Conservation (phyloP, 2,888 invertebrate species). For the Drosophila melanosoma region DNA sequence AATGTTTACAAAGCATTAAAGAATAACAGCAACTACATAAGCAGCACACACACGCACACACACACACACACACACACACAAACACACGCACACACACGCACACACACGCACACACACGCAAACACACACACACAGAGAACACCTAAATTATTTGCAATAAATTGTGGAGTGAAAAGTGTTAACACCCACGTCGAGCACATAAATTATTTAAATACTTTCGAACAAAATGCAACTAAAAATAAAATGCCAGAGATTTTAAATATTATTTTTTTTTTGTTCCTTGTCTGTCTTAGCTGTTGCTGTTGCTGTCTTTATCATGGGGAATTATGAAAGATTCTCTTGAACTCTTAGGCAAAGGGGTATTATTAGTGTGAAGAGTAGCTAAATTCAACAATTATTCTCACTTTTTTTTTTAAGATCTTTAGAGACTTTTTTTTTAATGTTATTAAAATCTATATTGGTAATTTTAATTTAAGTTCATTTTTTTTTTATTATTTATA, state of each 20-base stretch:
- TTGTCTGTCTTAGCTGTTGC: constrained; percentile 4
- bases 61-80: constrained; percentile 4
- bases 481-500: background rate
- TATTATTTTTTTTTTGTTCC: constrained; percentile 1
- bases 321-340: constrained; percentile 47
- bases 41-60: constrained; percentile 16
- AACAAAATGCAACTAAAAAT: constrained; percentile 60
- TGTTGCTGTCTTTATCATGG: constrained; percentile 4
- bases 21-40: constrained; percentile 34
- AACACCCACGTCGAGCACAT: constrained; percentile 74
- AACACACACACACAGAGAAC: constrained; percentile 3
- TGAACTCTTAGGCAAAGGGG: background rate
- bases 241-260: constrained; percentile 48
- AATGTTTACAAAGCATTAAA: constrained; percentile 63
- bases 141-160: constrained; percentile 71
- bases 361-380: background rate
- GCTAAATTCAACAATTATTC: background rate
- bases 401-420: background rate
- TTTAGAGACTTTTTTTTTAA: background rate
- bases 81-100: constrained; percentile 6
- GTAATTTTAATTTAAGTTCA: background rate
- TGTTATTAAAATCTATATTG: background rate
- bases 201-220: constrained; percentile 76
- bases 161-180: constrained; percentile 69
- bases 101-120: constrained; percentile 3